Base-by-base conservation (phyloP, 2,888 invertebrate species). In the Spisula subtruncata region DNA sequence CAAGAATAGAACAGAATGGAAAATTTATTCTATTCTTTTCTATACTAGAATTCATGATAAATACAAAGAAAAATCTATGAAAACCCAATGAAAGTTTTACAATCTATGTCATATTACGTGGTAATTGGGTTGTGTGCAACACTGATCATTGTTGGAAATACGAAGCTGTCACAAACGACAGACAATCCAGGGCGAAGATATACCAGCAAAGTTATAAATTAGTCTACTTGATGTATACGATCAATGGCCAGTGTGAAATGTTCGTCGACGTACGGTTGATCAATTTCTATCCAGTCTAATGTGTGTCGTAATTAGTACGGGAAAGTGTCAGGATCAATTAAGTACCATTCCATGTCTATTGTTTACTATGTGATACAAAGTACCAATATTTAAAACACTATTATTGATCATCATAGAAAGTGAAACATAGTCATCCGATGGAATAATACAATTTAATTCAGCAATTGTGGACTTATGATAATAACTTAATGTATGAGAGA, bases 301-400 rank as follows among this genome's bases (percentile, higher is more conserved):
- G 32, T 75, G 32, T 75, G 75, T 75, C 32, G 8, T 35, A 32
- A 75, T 75, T 75, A 75, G 35, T 20, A 32, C 8, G 75, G 75
- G 35, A 75, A 75, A 32, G 75, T 75, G 35, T 12, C 75, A 14
- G 32, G 75, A 75, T 75, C 75, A 75, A 75, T 75, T 75, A 75
- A 75, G 75, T 35, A 32, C 75, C 18, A 75, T 18, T 75, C 35
- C 29, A 35, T 75, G 35, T 35, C 10, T 12, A 25, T 75, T 41
- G 5, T 66, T 66, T 25, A 66, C 60, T 12, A 66, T 66, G 60
- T 10, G 12, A 25, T 25, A n/a, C 5, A 66, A 66, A 2, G 60
- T 51, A 66, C 25, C 25, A 25, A 66, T 66, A 66, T 25, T n/a
- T n/a, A 66, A 66, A 66, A 25, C 25, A 6, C 0, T 25, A 10